Evolutionary conservation across 2,888 invertebrate species (phyloP), one percentile per base, ranked within the genome.

Genomic region (Eulithis prunata): DNA sequence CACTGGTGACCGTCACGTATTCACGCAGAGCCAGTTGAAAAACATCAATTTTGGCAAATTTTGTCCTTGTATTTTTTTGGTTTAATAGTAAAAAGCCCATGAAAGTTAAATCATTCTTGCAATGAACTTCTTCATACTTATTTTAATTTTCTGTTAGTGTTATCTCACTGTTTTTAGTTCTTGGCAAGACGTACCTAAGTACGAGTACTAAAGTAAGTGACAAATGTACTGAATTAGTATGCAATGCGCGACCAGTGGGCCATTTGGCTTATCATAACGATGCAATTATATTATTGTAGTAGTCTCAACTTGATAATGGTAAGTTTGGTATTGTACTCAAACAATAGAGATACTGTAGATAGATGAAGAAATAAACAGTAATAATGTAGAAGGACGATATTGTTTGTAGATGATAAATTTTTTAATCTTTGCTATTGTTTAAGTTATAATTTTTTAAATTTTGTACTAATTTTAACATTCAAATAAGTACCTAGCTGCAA

Each of bases 211-310:
- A 10, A 45, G 21, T 56, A 45, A 56, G 57, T 57, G 13, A 57
- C 51, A 51, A 47, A 41, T 51, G 41, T 54, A 57, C 63, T 41
- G 54, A 72, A 78, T 77, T 74, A 78, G 73, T 74, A 68, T 76
- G 75, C 75, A 74, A 71, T 73, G 74, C 74, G 62, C 21, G 41
- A 52, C 62, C 65, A 62, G 59, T 57, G 58, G 69, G 67, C 62
- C 64, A 54, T 62, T 69, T 52, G 73, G 59, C 61, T 75, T 77
- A 74, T 73, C 72, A 74, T 54, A 54, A 54, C 54, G 41, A 36
- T 38, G 43, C 51, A 51, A 8, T 43, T 57, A 46, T 13, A 52
- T 46, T 13, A 21, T 21, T 21, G 43, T 41, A n/a, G 38, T 47
- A 52, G 41, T 59, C 58, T 11, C 10, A 36, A 47, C 46, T 43